Percentiles rank a stretch among this genome's conserved stretches.
Conservation (phyloP, 2,113 vertebrate genomes). For the Cromileptes altivelis region DNA sequence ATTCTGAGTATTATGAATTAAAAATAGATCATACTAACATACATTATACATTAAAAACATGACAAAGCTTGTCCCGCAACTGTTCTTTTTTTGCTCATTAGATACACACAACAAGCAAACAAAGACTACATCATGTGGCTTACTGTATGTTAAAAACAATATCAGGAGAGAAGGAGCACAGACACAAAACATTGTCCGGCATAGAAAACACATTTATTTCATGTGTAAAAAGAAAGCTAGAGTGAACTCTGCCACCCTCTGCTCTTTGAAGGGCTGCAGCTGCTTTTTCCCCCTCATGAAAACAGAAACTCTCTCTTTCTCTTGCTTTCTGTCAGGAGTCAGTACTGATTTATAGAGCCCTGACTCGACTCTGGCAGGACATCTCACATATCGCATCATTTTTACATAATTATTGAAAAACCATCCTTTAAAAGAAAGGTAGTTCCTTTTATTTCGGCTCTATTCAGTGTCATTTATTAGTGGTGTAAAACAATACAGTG, state of each 20-base stretch:
- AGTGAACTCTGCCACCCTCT: conserved; percentile 10
- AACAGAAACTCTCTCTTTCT: background rate
- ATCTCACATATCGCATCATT: background rate
- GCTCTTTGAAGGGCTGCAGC: conserved; percentile 25
- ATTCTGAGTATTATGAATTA: background rate
- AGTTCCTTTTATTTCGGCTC: background rate
- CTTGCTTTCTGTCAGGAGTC: background rate
- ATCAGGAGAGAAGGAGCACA: background rate
- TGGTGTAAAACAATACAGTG: conserved; percentile 10
- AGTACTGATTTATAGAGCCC: background rate
- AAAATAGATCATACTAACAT: background rate
- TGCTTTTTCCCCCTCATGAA: conserved; percentile 20
- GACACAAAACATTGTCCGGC: background rate
- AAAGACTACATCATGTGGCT: background rate
- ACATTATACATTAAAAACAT: background rate
- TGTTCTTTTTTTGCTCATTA: background rate
- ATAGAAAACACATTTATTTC: background rate
- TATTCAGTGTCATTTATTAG: conserved; percentile 1
- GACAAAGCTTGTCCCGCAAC: background rate
- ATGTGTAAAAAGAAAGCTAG: conserved; percentile 7
- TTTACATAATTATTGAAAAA: conserved; percentile 13
- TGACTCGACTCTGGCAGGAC: background rate
- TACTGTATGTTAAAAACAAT: background rate
- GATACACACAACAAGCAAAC: background rate
- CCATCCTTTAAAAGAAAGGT: background rate